Percentiles rank a stretch among this genome's conserved stretches.
These are phyloP conservation scores for Prosapia bicincta DNA, from an alignment of 2,888 invertebrate species.

Conservation along the genomic window DNA sequence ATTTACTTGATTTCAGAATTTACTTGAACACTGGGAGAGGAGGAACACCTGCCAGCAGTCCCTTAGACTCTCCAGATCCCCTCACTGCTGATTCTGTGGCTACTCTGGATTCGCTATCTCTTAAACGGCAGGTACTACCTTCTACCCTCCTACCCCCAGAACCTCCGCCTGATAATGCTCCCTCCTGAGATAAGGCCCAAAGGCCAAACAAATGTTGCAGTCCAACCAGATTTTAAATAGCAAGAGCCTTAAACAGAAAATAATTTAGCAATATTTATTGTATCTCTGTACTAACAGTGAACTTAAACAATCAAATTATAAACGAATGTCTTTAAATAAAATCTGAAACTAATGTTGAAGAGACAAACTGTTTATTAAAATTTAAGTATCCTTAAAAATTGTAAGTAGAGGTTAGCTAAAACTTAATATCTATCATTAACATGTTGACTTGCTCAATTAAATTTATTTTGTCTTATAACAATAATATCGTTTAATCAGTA, in stretches of 20 bases:
- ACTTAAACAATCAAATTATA: no score
- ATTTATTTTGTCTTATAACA: no score
- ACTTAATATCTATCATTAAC: no score
- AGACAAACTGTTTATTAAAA: no score
- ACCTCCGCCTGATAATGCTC: conserved; percentile 29
- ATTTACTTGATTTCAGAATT: conserved; percentile 72
- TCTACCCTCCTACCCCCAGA: conserved; percentile 35
- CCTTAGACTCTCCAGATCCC: conserved; percentile 77
- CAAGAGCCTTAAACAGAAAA: neutral
- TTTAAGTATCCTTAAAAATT: no score
- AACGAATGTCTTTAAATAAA: no score
- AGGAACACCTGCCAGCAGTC: conserved; percentile 69
- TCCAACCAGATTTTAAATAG: conserved; percentile 39
- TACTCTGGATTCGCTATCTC: conserved; percentile 57
- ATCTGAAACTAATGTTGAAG: no score
- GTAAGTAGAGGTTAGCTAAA: no score
- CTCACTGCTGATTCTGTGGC: conserved; percentile 63
- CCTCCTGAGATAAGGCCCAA: conserved; percentile 38
- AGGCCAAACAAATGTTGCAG: conserved; percentile 40
- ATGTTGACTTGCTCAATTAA: no score
- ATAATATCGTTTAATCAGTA: no score
- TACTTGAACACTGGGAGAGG: conserved; percentile 78
- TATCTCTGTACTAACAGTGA: no score
- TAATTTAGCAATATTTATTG: neutral
- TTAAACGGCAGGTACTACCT: conserved; percentile 45